These are phyloP conservation scores for Hoplodrina blanda DNA, from an alignment of 2,888 invertebrate species.

Conservation along the genomic window DNA sequence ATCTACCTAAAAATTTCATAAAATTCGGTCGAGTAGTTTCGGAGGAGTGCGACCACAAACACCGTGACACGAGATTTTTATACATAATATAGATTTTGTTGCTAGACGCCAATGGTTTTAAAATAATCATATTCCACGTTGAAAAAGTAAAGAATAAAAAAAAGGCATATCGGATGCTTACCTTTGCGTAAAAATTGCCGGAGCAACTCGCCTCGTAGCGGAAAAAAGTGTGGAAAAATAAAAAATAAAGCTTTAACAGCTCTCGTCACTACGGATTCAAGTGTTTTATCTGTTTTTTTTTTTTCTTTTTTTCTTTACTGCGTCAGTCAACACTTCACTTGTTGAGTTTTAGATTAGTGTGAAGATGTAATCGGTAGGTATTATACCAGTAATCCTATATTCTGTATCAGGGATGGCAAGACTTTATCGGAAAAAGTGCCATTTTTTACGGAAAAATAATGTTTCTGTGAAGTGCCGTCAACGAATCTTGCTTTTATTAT, in stretches of 20 bases:
- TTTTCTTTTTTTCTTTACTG: neutral
- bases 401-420: no score
- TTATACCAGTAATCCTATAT: no score
- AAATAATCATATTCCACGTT: neutral
- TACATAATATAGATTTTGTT: no score
- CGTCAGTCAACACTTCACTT: neutral
- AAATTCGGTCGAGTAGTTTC: no score
- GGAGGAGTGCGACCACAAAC: no score
- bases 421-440: no score
- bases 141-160: neutral
- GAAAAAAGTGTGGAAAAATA: constrained; percentile 31
- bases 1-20: no score
- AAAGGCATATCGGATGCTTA: constrained; percentile 29
- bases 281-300: neutral
- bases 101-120: neutral
- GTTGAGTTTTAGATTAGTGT: neutral
- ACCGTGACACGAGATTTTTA: no score
- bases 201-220: constrained; percentile 19
- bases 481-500: no score
- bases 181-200: constrained; percentile 31
- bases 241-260: constrained; percentile 14
- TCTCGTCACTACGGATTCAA: constrained; percentile 8
- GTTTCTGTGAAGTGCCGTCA: no score
- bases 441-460: no score
- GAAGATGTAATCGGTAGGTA: neutral